Conservation (phyloP, 2,797 vertebrate species). For the Halcyon badia region DNA sequence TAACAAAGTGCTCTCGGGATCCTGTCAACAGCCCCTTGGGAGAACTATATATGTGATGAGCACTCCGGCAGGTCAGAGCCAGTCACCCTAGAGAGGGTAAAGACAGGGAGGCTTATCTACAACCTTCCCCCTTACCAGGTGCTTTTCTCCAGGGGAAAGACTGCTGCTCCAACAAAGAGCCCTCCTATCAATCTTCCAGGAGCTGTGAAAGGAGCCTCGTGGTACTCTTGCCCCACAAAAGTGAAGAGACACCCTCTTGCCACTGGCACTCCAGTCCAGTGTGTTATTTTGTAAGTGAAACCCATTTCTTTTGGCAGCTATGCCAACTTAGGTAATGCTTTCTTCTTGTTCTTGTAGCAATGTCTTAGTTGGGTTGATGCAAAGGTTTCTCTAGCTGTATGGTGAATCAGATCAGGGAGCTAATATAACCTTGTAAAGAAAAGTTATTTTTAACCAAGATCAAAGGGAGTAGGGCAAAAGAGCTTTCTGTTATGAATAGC, state of each 20-base stretch:
- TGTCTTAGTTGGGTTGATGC: rapidly evolving
- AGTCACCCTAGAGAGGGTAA: neutral
- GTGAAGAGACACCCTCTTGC: neutral
- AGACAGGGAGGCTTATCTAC: neutral
- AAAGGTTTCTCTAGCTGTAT: neutral
- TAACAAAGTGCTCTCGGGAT: neutral
- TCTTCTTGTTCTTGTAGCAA: neutral
- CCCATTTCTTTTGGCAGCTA: neutral
- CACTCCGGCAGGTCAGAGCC: neutral
- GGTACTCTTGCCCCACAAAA: neutral
- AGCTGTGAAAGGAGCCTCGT: neutral
- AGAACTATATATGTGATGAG: neutral
- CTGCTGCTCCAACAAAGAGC: neutral
- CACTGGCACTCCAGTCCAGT: neutral
- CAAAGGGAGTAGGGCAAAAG: neutral
- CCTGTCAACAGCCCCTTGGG: neutral
- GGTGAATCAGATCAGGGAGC: neutral
- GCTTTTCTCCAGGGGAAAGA: neutral
- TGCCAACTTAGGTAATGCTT: neutral
- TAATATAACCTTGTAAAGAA: neutral
- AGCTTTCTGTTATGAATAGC: neutral
- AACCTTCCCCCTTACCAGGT: neutral
- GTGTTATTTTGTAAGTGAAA: neutral
- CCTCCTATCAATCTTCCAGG: neutral
- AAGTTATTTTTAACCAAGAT: neutral